Evolutionary conservation across 2,888 invertebrate species (phyloP).

Genomic region (Lysandra bellargus): DNA sequence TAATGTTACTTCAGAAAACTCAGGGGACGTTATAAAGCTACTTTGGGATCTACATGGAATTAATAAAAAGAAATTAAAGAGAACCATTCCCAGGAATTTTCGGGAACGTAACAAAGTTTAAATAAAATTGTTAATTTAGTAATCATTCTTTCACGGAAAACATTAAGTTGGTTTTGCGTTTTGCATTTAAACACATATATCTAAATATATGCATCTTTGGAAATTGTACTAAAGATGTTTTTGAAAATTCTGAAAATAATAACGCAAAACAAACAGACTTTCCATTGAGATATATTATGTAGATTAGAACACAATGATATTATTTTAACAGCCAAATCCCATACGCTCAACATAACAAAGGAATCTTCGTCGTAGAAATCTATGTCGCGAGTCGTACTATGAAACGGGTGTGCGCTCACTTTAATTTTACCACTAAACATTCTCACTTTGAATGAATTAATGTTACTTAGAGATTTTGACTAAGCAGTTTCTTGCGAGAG

Average conservation of each 20-base stretch:
- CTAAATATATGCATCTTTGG: too few relatives aligned
- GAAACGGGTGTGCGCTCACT: neutral
- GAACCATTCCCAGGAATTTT: neutral
- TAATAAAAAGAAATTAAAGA: neutral
- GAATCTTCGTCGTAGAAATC: neutral
- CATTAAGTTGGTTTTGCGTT: neutral
- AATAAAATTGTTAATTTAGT: neutral
- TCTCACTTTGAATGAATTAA: neutral
- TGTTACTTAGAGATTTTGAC: too few relatives aligned
- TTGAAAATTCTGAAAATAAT: neutral
- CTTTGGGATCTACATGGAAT: neutral
- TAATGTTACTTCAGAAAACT: neutral
- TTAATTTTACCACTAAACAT: neutral
- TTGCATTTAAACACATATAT: too few relatives aligned
- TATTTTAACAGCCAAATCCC: neutral
- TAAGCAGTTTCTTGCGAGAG: neutral
- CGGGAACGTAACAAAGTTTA: neutral
- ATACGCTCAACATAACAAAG: slow-evolving; percentile 9
- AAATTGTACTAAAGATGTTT: too few relatives aligned
- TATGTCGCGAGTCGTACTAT: neutral
- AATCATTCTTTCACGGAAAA: neutral
- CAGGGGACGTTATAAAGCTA: neutral
- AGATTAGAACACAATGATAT: neutral
- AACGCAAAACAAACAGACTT: neutral
- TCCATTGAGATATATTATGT: neutral